Evolutionary conservation across 2,888 invertebrate genomes (phyloP).

Genomic region (Drosophila mimica): DNA sequence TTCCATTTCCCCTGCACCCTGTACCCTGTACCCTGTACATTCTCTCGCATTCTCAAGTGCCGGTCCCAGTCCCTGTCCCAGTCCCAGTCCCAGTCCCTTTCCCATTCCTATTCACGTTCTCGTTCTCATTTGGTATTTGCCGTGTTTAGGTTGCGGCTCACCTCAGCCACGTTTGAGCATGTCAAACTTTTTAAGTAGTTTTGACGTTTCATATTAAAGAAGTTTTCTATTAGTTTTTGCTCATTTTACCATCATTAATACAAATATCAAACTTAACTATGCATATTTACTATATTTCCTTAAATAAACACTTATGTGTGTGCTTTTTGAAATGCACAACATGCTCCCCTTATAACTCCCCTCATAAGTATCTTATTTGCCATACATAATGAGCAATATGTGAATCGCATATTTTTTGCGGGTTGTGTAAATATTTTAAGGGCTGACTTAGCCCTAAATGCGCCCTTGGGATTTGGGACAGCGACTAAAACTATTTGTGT

Average conservation of each 20-base stretch:
- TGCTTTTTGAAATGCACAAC: slow-evolving; percentile 7
- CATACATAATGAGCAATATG: slow-evolving; percentile 70
- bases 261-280: slow-evolving; percentile 68
- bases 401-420: slow-evolving; percentile 56
- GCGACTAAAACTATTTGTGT: slow-evolving; percentile 53
- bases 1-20: background rate
- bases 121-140: slow-evolving; percentile 32
- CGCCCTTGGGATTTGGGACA: slow-evolving; percentile 48
- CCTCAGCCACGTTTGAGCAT: slow-evolving; percentile 59
- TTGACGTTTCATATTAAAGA: slow-evolving; percentile 77
- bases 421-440: slow-evolving; percentile 74
- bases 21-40: background rate
- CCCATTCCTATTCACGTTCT: slow-evolving; percentile 4
- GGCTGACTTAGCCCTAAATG: slow-evolving; percentile 62
- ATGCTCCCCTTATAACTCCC: background rate
- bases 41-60: slow-evolving; percentile 16
- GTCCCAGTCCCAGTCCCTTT: background rate
- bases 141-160: slow-evolving; percentile 33
- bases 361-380: slow-evolving; percentile 56
- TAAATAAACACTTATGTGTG: slow-evolving; percentile 3
- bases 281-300: slow-evolving; percentile 58
- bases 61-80: background rate
- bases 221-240: slow-evolving; percentile 79
- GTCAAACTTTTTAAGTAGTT: slow-evolving; percentile 77
- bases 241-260: slow-evolving; percentile 76